phyloP scores from a whole-genome alignment of 2,888 invertebrate species.

The Parnassius glacialis region DNA sequence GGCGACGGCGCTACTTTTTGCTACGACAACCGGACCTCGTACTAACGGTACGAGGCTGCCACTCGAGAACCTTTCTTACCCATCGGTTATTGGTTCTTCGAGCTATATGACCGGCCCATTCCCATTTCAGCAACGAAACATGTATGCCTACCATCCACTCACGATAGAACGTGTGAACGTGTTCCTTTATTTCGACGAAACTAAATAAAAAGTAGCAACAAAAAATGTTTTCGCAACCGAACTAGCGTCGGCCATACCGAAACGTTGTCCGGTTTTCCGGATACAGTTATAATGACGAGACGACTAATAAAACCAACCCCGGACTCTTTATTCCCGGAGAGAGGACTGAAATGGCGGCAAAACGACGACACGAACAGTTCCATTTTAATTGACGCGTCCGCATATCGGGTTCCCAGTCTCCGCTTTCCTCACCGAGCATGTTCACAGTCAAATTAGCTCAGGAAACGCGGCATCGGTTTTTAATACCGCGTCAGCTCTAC shows the following conservation, averaged over 20 bases:
- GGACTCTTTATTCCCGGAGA: slow-evolving; percentile 8
- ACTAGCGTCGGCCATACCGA: slow-evolving; percentile 14
- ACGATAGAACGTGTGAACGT: neutral
- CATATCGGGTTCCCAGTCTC: slow-evolving; percentile 14
- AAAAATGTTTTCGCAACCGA: slow-evolving; percentile 10
- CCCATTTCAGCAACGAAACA: too few relatives aligned
- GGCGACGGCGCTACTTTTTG: too few relatives aligned
- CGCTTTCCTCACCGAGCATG: slow-evolving; percentile 4
- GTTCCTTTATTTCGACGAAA: neutral
- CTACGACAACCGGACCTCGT: too few relatives aligned
- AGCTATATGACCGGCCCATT: too few relatives aligned
- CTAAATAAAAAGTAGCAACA: slow-evolving; percentile 2
- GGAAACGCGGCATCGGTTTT: slow-evolving; percentile 13
- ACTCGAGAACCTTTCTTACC: too few relatives aligned
- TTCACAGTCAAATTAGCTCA: slow-evolving; percentile 20
- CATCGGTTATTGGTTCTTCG: too few relatives aligned
- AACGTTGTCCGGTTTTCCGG: slow-evolving; percentile 16
- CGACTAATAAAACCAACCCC: slow-evolving; percentile 10
- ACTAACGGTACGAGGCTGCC: too few relatives aligned
- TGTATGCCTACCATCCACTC: too few relatives aligned
- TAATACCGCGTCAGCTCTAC: slow-evolving; percentile 1
- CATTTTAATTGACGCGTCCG: slow-evolving; percentile 23
- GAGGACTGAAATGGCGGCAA: slow-evolving; percentile 16
- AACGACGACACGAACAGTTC: slow-evolving; percentile 13
- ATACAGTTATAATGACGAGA: slow-evolving; percentile 16